A percentile compares a stretch with the other conserved stretches of the same genome.
phyloP scores from a whole-genome alignment of 2,113 vertebrate species.

The Nycticryphes semicollaris region DNA sequence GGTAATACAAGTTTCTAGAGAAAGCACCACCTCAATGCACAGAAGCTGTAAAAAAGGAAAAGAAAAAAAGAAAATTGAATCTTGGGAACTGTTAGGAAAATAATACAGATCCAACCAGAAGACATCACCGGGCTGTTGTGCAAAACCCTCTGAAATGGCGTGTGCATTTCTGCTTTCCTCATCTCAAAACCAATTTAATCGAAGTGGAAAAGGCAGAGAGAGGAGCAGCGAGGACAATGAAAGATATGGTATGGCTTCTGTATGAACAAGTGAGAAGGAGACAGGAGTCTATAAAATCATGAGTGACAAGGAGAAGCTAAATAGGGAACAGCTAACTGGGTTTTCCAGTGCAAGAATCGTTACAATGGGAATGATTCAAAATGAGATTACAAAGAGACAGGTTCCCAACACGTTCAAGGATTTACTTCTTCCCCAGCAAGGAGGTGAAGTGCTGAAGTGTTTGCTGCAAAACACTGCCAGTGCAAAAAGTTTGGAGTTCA shows the following conservation, averaged over 20 bases:
- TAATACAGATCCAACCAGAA: not conserved
- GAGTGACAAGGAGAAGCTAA: not conserved
- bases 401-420: not conserved
- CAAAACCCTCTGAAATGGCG: not conserved
- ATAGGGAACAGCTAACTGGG: not conserved
- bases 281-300: not conserved
- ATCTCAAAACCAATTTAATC: not conserved
- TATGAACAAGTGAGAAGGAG: not conserved
- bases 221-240: not conserved
- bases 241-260: not conserved
- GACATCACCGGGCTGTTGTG: not conserved
- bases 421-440: not conserved
- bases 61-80: not conserved
- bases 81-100: not conserved
- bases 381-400: not conserved
- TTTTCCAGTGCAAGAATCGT: not conserved
- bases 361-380: not conserved
- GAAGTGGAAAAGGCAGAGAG: not conserved
- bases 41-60: not conserved
- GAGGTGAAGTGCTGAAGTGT: not conserved
- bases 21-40: not conserved
- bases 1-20: not conserved
- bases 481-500: not conserved
- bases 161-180: not conserved
- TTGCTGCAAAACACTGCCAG: not conserved